phyloP scores from a whole-genome alignment of 2,797 vertebrate species.

The Ceyx erithaca region DNA sequence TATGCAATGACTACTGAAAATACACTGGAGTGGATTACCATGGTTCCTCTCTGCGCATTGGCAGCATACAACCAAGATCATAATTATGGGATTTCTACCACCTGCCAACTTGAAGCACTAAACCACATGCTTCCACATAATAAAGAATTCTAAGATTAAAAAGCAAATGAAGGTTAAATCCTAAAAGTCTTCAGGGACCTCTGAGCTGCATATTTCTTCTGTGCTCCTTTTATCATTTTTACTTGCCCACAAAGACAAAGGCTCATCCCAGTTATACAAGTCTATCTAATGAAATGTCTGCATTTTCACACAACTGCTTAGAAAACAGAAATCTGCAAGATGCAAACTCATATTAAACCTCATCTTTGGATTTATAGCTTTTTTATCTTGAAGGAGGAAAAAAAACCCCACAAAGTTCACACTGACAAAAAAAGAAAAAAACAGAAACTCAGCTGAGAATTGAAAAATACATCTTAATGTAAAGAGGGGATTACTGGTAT shows the following conservation, averaged over 20 bases:
- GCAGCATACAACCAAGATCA: constrained; percentile 39
- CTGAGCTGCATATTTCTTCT: background rate
- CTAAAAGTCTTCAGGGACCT: constrained; percentile 3
- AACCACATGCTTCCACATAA: constrained; percentile 21
- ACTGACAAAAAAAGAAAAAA: background rate
- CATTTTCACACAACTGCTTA: background rate
- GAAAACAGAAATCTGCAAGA: background rate
- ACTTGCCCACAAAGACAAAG: constrained; percentile 14
- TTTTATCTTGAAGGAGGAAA: background rate
- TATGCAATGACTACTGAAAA: constrained; percentile 34
- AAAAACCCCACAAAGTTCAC: background rate
- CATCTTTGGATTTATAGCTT: background rate
- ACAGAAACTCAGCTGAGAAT: background rate
- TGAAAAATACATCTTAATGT: background rate
- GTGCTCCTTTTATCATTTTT: constrained; percentile 9
- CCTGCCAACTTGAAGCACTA: constrained; percentile 50
- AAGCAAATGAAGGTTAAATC: constrained; percentile 63
- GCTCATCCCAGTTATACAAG: background rate
- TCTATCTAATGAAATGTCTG: background rate
- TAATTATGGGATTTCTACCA: constrained; percentile 53
- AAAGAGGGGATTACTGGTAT: background rate
- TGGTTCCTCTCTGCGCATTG: constrained; percentile 48
- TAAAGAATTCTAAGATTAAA: constrained; percentile 48
- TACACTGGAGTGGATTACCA: constrained; percentile 52
- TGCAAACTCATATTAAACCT: background rate